These are phyloP conservation scores for Xiphydria camelus DNA, from an alignment of 2,888 invertebrate species.

Conservation along the genomic window DNA sequence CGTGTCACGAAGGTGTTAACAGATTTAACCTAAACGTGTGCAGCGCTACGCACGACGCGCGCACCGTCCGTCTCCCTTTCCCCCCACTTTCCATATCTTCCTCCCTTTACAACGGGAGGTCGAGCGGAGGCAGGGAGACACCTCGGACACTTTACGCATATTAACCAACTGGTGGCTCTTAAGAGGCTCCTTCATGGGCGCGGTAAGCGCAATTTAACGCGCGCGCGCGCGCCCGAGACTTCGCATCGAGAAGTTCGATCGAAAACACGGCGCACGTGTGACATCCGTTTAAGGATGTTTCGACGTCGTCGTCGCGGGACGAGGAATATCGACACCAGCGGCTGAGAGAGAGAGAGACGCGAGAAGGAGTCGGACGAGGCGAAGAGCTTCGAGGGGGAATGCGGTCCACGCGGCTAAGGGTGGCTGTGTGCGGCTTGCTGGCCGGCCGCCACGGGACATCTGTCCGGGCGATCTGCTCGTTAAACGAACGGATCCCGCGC, in stretches of 20 bases:
- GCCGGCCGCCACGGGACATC: not conserved
- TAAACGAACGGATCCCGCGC: not conserved
- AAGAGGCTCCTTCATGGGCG: conserved; percentile 29
- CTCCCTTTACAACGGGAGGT: not conserved
- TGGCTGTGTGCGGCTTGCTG: too few species aligned
- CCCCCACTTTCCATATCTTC: too few species aligned
- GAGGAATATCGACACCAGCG: too few species aligned
- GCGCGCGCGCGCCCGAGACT: conserved; percentile 24
- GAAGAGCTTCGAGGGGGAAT: conserved; percentile 6
- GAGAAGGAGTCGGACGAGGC: conserved; percentile 11
- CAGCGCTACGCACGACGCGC: conserved; percentile 27
- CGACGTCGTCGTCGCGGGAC: too few species aligned
- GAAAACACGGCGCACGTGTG: conserved; percentile 17
- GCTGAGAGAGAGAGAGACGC: not conserved
- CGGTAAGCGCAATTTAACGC: conserved; percentile 29
- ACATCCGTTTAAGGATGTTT: conserved; percentile 1
- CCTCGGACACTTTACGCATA: conserved; percentile 41
- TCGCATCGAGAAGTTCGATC: conserved; percentile 13
- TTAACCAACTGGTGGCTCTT: conserved; percentile 41
- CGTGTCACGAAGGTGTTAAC: conserved; percentile 25
- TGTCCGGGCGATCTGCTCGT: not conserved
- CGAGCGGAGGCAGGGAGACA: conserved; percentile 25
- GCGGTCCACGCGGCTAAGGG: not conserved
- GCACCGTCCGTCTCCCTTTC: too few species aligned
- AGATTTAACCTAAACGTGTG: conserved; percentile 26